phyloP scores from a whole-genome alignment of 2,797 vertebrate species.

The Smutsia gigantea region DNA sequence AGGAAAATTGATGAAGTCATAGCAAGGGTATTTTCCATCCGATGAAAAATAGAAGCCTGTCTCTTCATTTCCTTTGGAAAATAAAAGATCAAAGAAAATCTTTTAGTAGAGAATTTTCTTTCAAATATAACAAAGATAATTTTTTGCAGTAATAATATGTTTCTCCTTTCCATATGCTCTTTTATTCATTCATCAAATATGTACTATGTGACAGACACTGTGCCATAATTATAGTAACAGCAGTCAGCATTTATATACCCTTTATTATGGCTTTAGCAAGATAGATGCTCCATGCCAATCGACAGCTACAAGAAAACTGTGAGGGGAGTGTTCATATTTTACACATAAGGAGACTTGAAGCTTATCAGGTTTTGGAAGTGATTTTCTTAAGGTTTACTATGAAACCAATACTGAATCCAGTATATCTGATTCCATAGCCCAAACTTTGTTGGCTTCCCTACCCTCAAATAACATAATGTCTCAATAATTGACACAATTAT shows the following conservation, averaged over 20 bases:
- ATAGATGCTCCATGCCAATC: not conserved
- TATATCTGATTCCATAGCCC: not conserved
- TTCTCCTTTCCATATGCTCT: slow-evolving; percentile 43
- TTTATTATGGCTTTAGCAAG: not conserved
- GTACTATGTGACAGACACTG: not conserved
- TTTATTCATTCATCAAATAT: slow-evolving; percentile 9
- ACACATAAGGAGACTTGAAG: not conserved
- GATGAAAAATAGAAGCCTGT: slow-evolving; percentile 54
- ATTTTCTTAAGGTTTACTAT: not conserved
- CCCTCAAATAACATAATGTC: not conserved
- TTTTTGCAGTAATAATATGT: slow-evolving; percentile 12
- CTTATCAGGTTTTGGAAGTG: not conserved
- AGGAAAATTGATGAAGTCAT: slow-evolving; percentile 65
- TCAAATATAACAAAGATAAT: slow-evolving; percentile 46
- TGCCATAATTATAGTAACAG: not conserved
- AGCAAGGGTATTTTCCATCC: slow-evolving; percentile 53
- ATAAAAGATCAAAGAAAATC: slow-evolving; percentile 57
- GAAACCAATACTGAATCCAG: not conserved
- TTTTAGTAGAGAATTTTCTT: slow-evolving; percentile 53
- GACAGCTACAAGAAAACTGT: not conserved
- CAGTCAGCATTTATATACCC: not conserved
- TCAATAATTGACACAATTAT: not conserved
- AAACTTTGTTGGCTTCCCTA: not conserved
- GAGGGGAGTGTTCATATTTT: not conserved
- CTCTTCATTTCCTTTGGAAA: slow-evolving; percentile 63